Conservation (phyloP, 2,797 vertebrate genomes). For the Poecilia velifera region DNA sequence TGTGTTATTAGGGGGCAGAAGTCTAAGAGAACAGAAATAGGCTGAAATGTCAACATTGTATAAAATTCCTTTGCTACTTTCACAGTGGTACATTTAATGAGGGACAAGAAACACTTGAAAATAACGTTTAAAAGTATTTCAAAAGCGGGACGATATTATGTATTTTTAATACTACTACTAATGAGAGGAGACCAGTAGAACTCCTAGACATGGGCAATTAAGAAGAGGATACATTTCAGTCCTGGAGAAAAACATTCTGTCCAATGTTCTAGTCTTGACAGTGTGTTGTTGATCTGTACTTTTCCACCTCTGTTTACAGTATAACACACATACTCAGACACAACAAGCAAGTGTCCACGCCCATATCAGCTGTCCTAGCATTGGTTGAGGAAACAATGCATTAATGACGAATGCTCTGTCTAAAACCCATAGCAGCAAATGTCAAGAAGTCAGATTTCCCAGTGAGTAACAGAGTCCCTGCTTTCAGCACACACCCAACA, state of each 20-base stretch:
- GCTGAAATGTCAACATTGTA: constrained; percentile 52
- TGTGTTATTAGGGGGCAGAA: constrained; percentile 37
- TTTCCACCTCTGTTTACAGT: constrained; percentile 50
- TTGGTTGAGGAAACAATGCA: constrained; percentile 35
- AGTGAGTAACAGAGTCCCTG: constrained; percentile 68
- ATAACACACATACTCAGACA: constrained; percentile 33
- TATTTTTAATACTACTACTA: constrained; percentile 63
- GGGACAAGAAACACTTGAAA: constrained; percentile 46
- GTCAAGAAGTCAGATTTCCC: constrained; percentile 59
- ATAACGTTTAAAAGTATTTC: constrained; percentile 31
- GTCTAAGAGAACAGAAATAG: constrained; percentile 41
- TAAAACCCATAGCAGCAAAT: constrained; percentile 81
- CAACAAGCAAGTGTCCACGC: constrained; percentile 42
- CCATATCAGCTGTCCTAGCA: constrained; percentile 32
- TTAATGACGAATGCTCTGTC: constrained; percentile 57
- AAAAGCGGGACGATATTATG: constrained; percentile 45
- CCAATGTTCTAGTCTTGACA: constrained; percentile 40
- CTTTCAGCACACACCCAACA: constrained; percentile 48
- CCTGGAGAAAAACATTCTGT: constrained; percentile 23
- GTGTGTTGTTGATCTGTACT: constrained; percentile 48
- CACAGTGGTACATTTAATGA: constrained; percentile 48
- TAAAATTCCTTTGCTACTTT: constrained; percentile 55
- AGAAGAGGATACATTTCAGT: constrained; percentile 47
- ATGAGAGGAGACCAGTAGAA: constrained; percentile 50
- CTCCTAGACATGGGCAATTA: constrained; percentile 42